Evolutionary conservation across 2,797 vertebrate species (phyloP).

Genomic region (Acrocephalus scirpaceus): DNA sequence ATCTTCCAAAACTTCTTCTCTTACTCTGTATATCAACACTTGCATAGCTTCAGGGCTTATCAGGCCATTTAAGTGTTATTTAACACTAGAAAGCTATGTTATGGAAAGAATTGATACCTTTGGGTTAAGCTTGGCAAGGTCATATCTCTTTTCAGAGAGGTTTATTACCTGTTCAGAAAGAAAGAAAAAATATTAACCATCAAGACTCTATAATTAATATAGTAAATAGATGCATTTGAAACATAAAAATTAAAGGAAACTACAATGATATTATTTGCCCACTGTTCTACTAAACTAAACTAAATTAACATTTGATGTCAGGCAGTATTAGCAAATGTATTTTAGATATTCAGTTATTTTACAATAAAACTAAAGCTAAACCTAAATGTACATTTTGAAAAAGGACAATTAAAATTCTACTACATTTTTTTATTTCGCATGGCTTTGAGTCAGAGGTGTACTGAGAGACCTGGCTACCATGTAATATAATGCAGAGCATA

Average conservation of each 20-base stretch:
- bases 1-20: neutral
- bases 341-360: neutral
- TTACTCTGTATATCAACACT: neutral
- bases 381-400: neutral
- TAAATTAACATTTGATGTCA: neutral
- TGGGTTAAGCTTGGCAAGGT: conserved; percentile 91
- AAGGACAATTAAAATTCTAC: neutral
- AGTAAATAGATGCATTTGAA: neutral
- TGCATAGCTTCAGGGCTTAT: neutral
- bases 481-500: neutral
- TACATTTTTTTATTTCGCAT: neutral
- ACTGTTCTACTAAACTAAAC: neutral
- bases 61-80: neutral
- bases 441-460: neutral
- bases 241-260: neutral
- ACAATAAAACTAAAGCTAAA: neutral
- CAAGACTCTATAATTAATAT: neutral
- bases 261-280: neutral
- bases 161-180: conserved; percentile 87
- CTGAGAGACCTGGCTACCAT: neutral
- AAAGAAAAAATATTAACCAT: neutral
- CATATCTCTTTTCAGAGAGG: conserved; percentile 91
- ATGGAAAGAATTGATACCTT: conserved; percentile 81
- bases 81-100: neutral
- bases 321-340: neutral